These are phyloP conservation scores for Microctonus aethiopoides DNA, from an alignment of 2,888 invertebrate genomes.

Conservation along the genomic window DNA sequence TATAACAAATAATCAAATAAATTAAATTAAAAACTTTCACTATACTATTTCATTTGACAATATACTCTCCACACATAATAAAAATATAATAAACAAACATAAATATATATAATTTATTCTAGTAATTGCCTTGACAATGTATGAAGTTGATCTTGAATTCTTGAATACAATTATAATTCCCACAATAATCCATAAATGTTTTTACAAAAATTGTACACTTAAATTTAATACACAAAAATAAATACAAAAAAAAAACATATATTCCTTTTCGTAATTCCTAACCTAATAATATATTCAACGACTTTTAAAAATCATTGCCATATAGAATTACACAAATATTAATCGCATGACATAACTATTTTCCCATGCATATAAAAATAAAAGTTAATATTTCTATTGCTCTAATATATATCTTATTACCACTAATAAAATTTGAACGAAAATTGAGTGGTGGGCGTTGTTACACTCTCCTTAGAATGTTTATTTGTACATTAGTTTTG, in stretches of 20 bases:
- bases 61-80: no score
- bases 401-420: not conserved
- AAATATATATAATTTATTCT: not conserved
- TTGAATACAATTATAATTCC: not conserved
- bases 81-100: no score
- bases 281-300: not conserved
- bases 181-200: not conserved
- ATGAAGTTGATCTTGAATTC: not conserved
- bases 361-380: not conserved
- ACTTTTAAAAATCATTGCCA: no score
- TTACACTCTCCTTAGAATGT: constrained; percentile 8
- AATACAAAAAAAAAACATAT: not conserved
- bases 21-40: no score
- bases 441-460: constrained; percentile 1
- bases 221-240: not conserved
- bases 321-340: not conserved
- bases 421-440: not conserved
- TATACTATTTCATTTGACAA: no score
- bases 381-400: not conserved
- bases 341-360: not conserved
- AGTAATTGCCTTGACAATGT: constrained; percentile 11
- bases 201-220: not conserved
- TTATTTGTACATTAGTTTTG: not conserved
- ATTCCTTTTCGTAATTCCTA: not conserved
- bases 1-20: no score